Base-by-base conservation (phyloP, 1,140 invertebrate species). In the Archivesica marissinica region DNA sequence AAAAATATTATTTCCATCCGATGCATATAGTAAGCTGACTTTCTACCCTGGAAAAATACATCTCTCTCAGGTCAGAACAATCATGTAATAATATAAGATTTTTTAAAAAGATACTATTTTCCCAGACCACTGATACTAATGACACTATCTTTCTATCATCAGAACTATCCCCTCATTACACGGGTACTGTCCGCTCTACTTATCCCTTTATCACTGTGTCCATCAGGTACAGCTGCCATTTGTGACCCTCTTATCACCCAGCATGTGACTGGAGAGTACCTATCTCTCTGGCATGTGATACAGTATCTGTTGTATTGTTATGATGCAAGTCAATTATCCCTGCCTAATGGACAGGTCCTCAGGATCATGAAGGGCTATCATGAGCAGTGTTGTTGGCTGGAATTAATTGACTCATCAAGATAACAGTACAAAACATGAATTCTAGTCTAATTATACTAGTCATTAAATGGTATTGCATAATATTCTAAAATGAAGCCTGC, bases 251-350 rank as follows among this genome's bases (percentile, higher is more conserved):
- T 68, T 72, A 72, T 72, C 68, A 47, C 68, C 68, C 68, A 72
- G 41, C 35, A 72, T 25, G 68, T 72, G 68, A 72, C 68, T 44
- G 2, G 2, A 47, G 7, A 47, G 25, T 72, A 41, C 17, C 68
- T 30, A 47, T 50, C 35, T 44, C 41, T 11, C 23, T 72, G 68
- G 68, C 68, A 72, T 72, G 28, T 47, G 68, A 72, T 72, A 47
- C 1, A 50, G 11, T 47, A 70, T 72, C 64, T 30, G 25, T 28
- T 44, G 41, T 25, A 72, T 50, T 72, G 41, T 72, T 72, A 72
- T 72, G 68, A 72, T 72, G 50, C 50, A 72, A 72, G 25, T 33
- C 59, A 72, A 72, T 72, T 72, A 72, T 15, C 66, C 25, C 11
- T 35, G 28, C 59, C 59, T 64, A 35, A 64, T 64, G 59, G 59